A percentile compares a stretch with the other conserved stretches of the same genome.
These are phyloP conservation scores for Oreochromis aureus DNA, from an alignment of 2,113 vertebrate genomes.

Conservation along the genomic window DNA sequence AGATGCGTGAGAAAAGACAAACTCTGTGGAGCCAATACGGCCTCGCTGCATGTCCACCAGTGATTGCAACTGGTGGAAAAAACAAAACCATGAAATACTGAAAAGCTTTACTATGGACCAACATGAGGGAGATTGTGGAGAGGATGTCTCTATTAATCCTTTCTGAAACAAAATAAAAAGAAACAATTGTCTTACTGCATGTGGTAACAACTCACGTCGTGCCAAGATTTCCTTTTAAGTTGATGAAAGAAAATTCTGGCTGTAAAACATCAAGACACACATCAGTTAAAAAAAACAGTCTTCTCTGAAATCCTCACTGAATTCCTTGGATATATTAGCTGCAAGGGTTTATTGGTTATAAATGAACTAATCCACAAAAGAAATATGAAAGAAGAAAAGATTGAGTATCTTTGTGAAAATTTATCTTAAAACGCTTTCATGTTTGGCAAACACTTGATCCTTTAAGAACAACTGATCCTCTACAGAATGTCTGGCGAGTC, in stretches of 20 bases:
- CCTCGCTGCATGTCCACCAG: not conserved
- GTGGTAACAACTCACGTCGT: not conserved
- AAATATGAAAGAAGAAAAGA: not conserved
- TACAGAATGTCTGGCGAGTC: slow-evolving; percentile 9
- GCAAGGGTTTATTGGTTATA: not conserved
- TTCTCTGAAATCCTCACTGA: not conserved
- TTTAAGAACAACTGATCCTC: slow-evolving; percentile 41
- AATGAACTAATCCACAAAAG: not conserved
- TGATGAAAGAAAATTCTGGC: slow-evolving; percentile 17
- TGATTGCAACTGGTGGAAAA: not conserved
- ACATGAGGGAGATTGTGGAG: not conserved
- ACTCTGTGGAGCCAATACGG: not conserved
- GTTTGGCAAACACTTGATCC: slow-evolving; percentile 33
- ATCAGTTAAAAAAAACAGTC: not conserved
- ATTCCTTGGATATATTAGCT: not conserved
- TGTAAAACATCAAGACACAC: not conserved
- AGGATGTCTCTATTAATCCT: not conserved
- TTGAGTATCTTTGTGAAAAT: not conserved
- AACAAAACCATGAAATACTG: not conserved
- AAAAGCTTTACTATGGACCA: not conserved
- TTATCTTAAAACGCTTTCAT: not conserved
- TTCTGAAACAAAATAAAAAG: not conserved
- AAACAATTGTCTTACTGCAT: not conserved
- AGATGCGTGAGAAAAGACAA: not conserved
- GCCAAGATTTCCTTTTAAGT: not conserved